Evolutionary conservation across 1,140 invertebrate species (phyloP).

Genomic region (Neodiprion lecontei): DNA sequence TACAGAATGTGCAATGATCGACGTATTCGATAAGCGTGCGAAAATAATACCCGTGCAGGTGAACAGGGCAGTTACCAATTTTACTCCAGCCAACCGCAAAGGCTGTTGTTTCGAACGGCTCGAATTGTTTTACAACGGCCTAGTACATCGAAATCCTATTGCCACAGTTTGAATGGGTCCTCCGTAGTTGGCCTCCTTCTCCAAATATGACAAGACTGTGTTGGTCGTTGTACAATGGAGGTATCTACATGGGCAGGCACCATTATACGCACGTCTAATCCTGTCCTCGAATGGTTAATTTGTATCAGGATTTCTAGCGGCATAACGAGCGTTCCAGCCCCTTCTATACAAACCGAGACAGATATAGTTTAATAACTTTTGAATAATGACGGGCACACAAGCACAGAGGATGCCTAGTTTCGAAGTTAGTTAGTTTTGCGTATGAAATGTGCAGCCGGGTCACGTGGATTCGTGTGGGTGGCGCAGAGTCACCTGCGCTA

Average conservation of each 20-base stretch:
- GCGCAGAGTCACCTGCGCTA: too few relatives aligned
- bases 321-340: not conserved
- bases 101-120: not conserved
- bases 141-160: not conserved
- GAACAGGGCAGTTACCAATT: too few relatives aligned
- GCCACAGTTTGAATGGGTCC: not conserved
- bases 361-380: too few relatives aligned
- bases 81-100: not conserved
- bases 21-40: not conserved
- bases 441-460: too few relatives aligned
- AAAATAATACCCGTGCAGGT: too few relatives aligned
- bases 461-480: too few relatives aligned
- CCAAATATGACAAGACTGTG: not conserved
- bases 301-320: not conserved
- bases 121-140: conserved; percentile 1
- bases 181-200: not conserved
- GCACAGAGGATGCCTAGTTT: too few relatives aligned
- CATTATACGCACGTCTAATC: not conserved
- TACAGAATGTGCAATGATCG: not conserved
- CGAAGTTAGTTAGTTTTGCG: too few relatives aligned
- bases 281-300: not conserved
- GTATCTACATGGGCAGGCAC: not conserved
- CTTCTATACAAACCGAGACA: not conserved
- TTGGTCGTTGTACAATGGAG: not conserved
- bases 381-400: too few relatives aligned